Evolutionary conservation across 2,888 invertebrate species (phyloP), one percentile per base, ranked within the genome.

Genomic region (Drosophila yooni): DNA sequence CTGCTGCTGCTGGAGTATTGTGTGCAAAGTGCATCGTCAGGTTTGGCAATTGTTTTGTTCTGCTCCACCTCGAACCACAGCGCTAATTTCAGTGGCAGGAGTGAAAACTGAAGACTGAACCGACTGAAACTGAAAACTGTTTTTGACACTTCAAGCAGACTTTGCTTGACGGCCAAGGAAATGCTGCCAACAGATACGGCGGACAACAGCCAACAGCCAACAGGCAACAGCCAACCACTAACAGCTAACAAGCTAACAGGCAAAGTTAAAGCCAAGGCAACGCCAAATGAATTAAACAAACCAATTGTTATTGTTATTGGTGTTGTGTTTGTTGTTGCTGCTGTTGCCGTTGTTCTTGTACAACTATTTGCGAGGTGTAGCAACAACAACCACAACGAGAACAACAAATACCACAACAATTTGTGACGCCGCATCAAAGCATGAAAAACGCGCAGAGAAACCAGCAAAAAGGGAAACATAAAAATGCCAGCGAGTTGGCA

Each of bases 351-450:
- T 46, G 46, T 46, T 46, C 15, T 46, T 18, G 15, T 46, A 54
- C 51, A 60, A 58, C 59, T 52, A 48, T 72, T 71, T 38, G 52
- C 52, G 61, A 70, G 61, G 69, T 72, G 34, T 59, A 59, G 38
- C 68, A 57, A 27, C 59, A 65, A 36, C 63, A 70, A 51, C 70
- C 70, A 64, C 72, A 75, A 66, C 67, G 63, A 59, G 64, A 64
- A 71, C 81, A 76, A 76, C 69, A 90, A 88, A 91, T 90, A 88
- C 91, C 90, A 90, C 88, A 88, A 79, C 84, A 82, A 91, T 91
- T 91, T 85, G 91, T 77, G 81, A 90, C 82, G 92, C 90, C 91
- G 83, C 83, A 91, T 88, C 79, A 91, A 91, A 91, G 91, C 88
- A 86, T 91, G 90, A 90, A 88, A 77, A 84, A 71, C 82, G 80